phyloP scores from a whole-genome alignment of 2,113 vertebrate species.

The Actenoides hombroni region DNA sequence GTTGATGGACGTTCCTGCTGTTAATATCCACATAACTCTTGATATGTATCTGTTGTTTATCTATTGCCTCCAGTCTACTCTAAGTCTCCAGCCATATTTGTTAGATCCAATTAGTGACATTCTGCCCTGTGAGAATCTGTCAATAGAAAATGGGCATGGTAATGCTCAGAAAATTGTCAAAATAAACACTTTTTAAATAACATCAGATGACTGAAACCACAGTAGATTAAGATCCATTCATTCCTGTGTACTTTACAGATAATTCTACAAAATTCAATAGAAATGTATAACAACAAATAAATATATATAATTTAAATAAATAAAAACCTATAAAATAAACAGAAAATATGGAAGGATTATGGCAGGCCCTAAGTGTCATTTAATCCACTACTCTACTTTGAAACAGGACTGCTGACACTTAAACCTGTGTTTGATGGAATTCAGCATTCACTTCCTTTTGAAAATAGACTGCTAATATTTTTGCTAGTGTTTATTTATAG shows the following conservation, averaged over 20 bases:
- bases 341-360: neutral
- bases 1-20: slow-evolving; percentile 40
- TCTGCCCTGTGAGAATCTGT: slow-evolving; percentile 22
- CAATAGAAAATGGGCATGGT: neutral
- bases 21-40: slow-evolving; percentile 31
- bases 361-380: neutral
- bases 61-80: neutral
- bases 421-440: neutral
- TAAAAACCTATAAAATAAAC: neutral
- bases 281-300: neutral
- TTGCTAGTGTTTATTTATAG: neutral
- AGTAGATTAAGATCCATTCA: neutral
- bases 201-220: neutral
- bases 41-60: slow-evolving; percentile 20
- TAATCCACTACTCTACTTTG: neutral
- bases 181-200: neutral
- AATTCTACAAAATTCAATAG: neutral
- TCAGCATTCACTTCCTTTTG: neutral
- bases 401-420: neutral
- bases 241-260: neutral
- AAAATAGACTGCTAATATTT: neutral
- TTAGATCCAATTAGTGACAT: slow-evolving; percentile 44
- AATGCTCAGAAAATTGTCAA: slow-evolving; percentile 7
- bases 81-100: slow-evolving; percentile 22
- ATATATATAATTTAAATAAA: neutral